Evolutionary conservation across 2,888 invertebrate genomes (phyloP), one percentile per base, ranked within the genome.

Genomic region (Zelleria hepariella): DNA sequence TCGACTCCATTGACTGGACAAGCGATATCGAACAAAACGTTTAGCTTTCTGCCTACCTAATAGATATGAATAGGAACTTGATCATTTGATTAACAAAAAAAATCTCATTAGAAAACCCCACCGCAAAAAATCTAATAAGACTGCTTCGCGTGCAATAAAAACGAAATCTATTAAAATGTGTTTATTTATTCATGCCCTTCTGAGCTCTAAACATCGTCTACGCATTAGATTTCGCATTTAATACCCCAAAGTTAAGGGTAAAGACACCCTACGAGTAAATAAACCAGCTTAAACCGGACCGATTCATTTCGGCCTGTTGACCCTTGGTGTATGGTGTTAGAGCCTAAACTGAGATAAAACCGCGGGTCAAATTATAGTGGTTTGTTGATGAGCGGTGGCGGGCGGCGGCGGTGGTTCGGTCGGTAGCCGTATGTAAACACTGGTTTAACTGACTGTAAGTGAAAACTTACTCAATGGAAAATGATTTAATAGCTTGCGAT

Each of bases 381-480:
- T 54, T 10, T 2, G 49, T 20, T n/a, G 54, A 18, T 25, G 18
- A 18, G 32, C 56, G 32, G 32, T 32, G 32, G 32, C 32, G 32
- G 32, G 4, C 32, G 32, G 15, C 32, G 32, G 32, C 32, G 10
- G 32, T 32, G 32, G 32, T 42, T 42, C 56, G 7, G 56, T 57
- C 48, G 25, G 25, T 26, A 23, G 21, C 25, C 65, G 62, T 65
- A 67, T 62, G 66, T 65, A 66, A 65, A 70, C 68, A 68, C 64
- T 61, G 65, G 63, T 62, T 63, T 64, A 68, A 59, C 65, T 63
- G 60, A 64, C 65, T 67, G 66, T 67, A 65, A 71, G 67, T 67
- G 66, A 67, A 68, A 68, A 66, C 67, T 67, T 69, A 73, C 69
- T 69, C 66, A 66, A 65, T 65, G 66, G 67, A 70, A 73, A 73